These are phyloP conservation scores for Cirrhinus molitorella DNA, from an alignment of 2,797 vertebrate species.

Conservation along the genomic window DNA sequence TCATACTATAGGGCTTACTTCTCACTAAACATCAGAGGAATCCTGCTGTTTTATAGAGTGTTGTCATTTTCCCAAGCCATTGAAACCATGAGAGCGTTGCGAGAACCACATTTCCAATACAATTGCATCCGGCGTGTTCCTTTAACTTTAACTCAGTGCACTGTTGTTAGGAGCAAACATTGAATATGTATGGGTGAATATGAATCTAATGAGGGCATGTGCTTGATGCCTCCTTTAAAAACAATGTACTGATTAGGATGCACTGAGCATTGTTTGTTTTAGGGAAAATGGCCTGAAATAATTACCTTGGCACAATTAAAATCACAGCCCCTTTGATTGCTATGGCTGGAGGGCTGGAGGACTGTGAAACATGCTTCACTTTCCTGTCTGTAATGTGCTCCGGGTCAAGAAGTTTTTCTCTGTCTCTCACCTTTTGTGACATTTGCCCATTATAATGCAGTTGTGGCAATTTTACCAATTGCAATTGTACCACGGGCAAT, in stretches of 20 bases:
- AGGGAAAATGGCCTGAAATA: slow-evolving; percentile 69
- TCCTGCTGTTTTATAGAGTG: slow-evolving; percentile 39
- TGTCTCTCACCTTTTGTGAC: slow-evolving; percentile 13
- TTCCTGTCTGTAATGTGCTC: slow-evolving; percentile 35
- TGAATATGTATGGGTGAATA: slow-evolving; percentile 18
- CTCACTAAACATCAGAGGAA: slow-evolving; percentile 34
- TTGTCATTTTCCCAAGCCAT: slow-evolving; percentile 16
- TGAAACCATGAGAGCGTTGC: not conserved
- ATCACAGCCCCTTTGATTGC: slow-evolving; percentile 65
- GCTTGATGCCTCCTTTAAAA: slow-evolving; percentile 51
- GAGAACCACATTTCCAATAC: not conserved
- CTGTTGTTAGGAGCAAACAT: not conserved
- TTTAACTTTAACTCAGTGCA: slow-evolving; percentile 14
- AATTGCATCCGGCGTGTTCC: not conserved
- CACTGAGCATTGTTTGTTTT: slow-evolving; percentile 59
- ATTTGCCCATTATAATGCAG: slow-evolving; percentile 31
- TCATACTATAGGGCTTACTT: slow-evolving; percentile 20
- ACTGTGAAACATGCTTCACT: slow-evolving; percentile 31
- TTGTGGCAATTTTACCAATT: slow-evolving; percentile 33
- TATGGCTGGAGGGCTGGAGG: slow-evolving; percentile 37
- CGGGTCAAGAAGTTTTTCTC: slow-evolving; percentile 32
- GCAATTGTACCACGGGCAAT: slow-evolving; percentile 32
- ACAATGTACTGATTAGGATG: slow-evolving; percentile 61
- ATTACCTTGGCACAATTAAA: slow-evolving; percentile 70
- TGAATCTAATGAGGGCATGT: slow-evolving; percentile 39